Percentiles rank a stretch among this genome's conserved stretches.
These are phyloP conservation scores for Opisthograptis luteolata DNA, from an alignment of 2,888 invertebrate genomes.

Conservation along the genomic window DNA sequence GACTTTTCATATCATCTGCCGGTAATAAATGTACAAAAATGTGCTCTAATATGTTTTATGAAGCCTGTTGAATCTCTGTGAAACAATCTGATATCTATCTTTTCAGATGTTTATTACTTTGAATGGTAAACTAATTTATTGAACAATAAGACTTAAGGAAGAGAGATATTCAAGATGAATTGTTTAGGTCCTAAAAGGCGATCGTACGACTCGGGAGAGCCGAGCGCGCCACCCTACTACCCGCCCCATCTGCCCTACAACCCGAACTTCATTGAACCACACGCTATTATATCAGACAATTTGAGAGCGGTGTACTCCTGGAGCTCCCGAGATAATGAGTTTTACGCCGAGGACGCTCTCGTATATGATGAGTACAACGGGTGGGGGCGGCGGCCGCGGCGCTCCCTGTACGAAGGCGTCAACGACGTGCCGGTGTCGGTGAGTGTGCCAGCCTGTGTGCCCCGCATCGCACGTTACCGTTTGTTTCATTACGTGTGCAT, in stretches of 20 bases:
- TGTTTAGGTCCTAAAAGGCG: constrained; percentile 62
- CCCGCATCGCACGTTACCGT: constrained; percentile 38
- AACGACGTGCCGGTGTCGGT: constrained; percentile 77
- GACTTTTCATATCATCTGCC: constrained; percentile 41
- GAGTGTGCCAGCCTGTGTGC: constrained; percentile 57
- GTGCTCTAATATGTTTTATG: constrained; percentile 9
- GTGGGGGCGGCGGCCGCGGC: constrained; percentile 62
- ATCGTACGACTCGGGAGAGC: constrained; percentile 54
- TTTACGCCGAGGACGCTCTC: constrained; percentile 47
- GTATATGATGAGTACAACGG: constrained; percentile 53
- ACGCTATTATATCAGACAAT: constrained; percentile 43
- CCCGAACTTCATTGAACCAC: constrained; percentile 62
- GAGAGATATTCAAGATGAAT: constrained; percentile 56
- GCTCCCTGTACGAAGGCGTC: constrained; percentile 78
- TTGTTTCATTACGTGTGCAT: constrained; percentile 29
- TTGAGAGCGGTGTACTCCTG: constrained; percentile 46
- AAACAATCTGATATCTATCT: background rate
- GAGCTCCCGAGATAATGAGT: constrained; percentile 50
- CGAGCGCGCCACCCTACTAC: constrained; percentile 64
- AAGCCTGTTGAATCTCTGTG: background rate
- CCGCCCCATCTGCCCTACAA: constrained; percentile 72
- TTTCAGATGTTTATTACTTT: constrained; percentile 13
- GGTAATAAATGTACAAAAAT: constrained; percentile 29
- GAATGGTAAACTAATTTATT: background rate
- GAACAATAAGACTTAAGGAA: constrained; percentile 1